Evolutionary conservation across 2,797 vertebrate genomes (phyloP), one percentile per base, ranked within the genome.

Genomic region (Pristis pectinata): DNA sequence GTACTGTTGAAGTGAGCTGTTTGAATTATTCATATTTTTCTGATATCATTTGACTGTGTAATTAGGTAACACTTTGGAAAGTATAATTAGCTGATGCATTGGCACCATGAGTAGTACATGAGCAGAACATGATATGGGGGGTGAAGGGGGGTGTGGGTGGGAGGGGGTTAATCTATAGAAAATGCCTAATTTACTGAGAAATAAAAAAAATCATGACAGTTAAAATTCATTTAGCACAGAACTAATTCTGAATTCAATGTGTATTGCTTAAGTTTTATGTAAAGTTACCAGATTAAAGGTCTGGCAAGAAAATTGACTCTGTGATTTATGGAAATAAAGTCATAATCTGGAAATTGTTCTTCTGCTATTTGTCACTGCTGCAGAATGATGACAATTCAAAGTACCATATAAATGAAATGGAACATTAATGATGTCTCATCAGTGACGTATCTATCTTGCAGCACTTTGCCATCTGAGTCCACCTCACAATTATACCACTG

Each of bases 11-110:
- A 91, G 91, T 67, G 87, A 67, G 17, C n/a, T 67, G 11, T 59
- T 24, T 41, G 87, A 91, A 91, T 91, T 67, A 91, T 91, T 91
- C n/a, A 67, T 91, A 89, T 91, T 64, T 85, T 41, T 41, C 19
- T 37, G n/a, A 11, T 67, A 67, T 91, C n/a, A 67, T 67, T 91
- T 67, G 87, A 91, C 56, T 64, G 37, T 67, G 61, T 67, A 91
- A 91, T 37, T 67, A 67, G n/a, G n/a, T 64, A 91, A 64, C 61
- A 61, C 59, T 64, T 87, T 64, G 0, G 56, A 37, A 91, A 64
- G 59, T 22, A 15, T 91, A 91, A 91, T 64, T 61, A 61, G 85
- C 59, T 59, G 83, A 17, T 37, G 56, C 61, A 67, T 41, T 41
- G 19, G 87, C 87, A 91, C 17, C 22, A 37, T 91, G 15, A 34